Conservation (phyloP, 2,113 vertebrate species). For the Forbesichthys agassizii region DNA sequence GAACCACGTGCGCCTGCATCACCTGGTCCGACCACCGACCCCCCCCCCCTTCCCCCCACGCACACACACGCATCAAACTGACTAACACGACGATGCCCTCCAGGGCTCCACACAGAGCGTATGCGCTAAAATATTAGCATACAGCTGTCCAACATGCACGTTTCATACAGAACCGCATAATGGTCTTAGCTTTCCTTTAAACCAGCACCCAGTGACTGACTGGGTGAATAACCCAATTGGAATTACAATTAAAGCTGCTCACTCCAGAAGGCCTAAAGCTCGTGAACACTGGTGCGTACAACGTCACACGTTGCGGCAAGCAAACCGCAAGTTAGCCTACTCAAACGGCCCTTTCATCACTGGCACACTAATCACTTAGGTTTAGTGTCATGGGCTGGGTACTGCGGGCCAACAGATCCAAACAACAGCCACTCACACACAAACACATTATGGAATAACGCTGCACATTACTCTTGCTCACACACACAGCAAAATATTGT, state of each 20-base stretch:
- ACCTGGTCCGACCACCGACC: background rate
- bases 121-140: background rate
- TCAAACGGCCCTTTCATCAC: constrained; percentile 8
- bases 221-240: background rate
- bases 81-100: background rate
- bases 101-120: background rate
- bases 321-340: background rate
- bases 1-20: background rate
- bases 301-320: background rate
- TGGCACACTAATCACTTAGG: constrained; percentile 19
- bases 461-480: background rate
- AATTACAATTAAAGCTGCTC: constrained; percentile 1
- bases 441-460: background rate
- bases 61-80: too few species aligned
- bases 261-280: background rate
- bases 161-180: background rate
- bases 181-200: background rate
- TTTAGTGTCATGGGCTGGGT: background rate
- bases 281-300: background rate
- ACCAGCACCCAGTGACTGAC: background rate
- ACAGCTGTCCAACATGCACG: constrained; percentile 3
- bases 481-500: background rate
- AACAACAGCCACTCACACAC: constrained; percentile 11
- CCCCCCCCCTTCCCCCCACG: constrained; percentile 9
- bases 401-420: constrained; percentile 10